Evolutionary conservation across 2,797 vertebrate genomes (phyloP).

Genomic region (Lindbergichthys nudifrons): DNA sequence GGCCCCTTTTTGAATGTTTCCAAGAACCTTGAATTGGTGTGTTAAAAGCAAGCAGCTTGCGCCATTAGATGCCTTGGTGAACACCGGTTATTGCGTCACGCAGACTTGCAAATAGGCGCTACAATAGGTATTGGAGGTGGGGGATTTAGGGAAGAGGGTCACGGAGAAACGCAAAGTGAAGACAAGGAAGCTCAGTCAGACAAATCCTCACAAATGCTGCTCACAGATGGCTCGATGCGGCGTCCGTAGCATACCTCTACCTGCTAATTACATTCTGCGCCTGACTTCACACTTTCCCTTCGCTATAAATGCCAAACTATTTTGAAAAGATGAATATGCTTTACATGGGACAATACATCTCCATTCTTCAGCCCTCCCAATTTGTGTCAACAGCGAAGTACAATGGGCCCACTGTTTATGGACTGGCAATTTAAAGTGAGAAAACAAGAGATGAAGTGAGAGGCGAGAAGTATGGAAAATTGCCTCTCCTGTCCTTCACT

Average conservation of each 20-base stretch:
- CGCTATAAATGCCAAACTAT: conserved; percentile 56
- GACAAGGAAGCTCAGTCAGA: conserved; percentile 41
- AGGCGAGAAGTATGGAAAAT: conserved; percentile 63
- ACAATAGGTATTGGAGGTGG: conserved; percentile 39
- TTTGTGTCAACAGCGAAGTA: conserved; percentile 70
- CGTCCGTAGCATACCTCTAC: conserved; percentile 42
- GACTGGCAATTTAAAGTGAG: conserved; percentile 60
- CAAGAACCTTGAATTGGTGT: conserved; percentile 60
- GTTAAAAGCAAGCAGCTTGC: conserved; percentile 59
- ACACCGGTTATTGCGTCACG: conserved; percentile 61
- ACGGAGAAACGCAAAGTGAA: conserved; percentile 40
- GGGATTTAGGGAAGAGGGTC: conserved; percentile 39
- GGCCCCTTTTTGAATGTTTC: conserved; percentile 64
- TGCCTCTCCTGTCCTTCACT: conserved; percentile 66
- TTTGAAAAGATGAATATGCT: conserved; percentile 73
- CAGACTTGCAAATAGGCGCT: conserved; percentile 44
- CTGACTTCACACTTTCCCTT: conserved; percentile 58
- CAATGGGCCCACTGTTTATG: conserved; percentile 68
- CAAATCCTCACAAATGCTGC: conserved; percentile 51
- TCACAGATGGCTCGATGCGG: conserved; percentile 55
- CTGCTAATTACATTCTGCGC: conserved; percentile 65
- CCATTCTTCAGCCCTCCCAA: conserved; percentile 67
- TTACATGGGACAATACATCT: conserved; percentile 67
- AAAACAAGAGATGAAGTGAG: conserved; percentile 57
- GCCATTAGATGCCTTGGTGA: conserved; percentile 51